These are phyloP conservation scores for Dallia pectoralis DNA, from an alignment of 2,797 vertebrate genomes.

Conservation along the genomic window DNA sequence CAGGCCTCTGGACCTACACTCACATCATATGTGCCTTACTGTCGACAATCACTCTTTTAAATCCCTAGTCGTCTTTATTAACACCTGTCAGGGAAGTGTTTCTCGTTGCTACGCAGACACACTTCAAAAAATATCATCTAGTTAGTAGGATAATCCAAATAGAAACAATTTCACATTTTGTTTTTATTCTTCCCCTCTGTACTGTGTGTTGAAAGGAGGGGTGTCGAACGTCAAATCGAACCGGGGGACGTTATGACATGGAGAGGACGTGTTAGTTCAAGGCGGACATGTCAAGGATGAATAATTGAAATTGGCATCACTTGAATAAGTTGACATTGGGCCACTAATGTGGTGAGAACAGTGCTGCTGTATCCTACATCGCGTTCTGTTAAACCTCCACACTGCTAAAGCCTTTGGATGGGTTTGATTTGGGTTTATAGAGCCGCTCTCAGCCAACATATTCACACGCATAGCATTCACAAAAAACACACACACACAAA, in stretches of 20 bases:
- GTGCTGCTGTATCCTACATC: neutral
- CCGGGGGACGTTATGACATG: neutral
- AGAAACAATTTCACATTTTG: neutral
- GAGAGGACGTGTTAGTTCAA: neutral
- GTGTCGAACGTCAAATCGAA: neutral
- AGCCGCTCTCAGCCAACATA: constrained; percentile 7
- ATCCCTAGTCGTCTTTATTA: neutral
- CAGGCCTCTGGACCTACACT: constrained; percentile 29
- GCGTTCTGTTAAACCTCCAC: neutral
- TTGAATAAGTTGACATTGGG: constrained; percentile 12
- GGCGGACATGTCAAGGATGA: neutral
- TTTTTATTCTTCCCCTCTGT: neutral
- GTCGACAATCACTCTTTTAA: neutral
- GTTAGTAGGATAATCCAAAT: neutral
- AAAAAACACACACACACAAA: neutral
- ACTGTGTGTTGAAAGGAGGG: neutral
- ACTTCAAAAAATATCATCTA: neutral
- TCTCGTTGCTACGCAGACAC: neutral
- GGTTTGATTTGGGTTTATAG: neutral
- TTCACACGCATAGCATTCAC: neutral
- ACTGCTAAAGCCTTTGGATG: neutral
- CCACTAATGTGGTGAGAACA: neutral
- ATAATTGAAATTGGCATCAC: neutral
- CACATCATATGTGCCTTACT: neutral
- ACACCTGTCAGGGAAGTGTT: neutral